These are phyloP conservation scores for Cephus cinctus DNA, from an alignment of 1,140 invertebrate genomes.

Conservation along the genomic window DNA sequence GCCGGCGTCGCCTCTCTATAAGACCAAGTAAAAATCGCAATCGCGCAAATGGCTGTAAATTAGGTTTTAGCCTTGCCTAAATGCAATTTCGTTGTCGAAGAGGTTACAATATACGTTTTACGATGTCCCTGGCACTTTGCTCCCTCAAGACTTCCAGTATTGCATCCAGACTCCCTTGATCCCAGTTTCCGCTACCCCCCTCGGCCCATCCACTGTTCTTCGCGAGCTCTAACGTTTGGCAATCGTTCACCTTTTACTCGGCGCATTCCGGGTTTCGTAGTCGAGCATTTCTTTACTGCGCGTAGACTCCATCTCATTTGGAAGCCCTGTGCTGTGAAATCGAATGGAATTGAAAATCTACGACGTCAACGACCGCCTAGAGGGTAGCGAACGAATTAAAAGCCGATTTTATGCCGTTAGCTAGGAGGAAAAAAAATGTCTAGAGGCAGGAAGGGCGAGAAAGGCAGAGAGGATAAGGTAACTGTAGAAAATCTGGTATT, in stretches of 20 bases:
- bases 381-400: too few species aligned
- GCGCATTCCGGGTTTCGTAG: too few species aligned
- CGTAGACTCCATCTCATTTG: neutral
- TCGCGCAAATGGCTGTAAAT: conserved; percentile 4
- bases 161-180: too few species aligned
- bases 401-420: neutral
- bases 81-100: conserved; percentile 3
- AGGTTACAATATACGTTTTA: conserved; percentile 1
- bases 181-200: too few species aligned
- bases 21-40: neutral
- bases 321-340: neutral
- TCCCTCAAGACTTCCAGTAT: too few species aligned
- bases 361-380: too few species aligned
- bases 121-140: neutral
- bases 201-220: too few species aligned
- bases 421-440: neutral
- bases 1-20: too few species aligned
- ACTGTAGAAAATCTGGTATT: too few species aligned
- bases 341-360: neutral
- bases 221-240: too few species aligned
- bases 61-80: conserved; percentile 1
- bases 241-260: neutral
- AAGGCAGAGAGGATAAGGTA: neutral
- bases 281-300: neutral
- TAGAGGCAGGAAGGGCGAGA: neutral